Percentiles rank a stretch among this genome's conserved stretches.
Evolutionary conservation across 2,888 invertebrate species (phyloP).

Genomic region (Epinotia demarniana): DNA sequence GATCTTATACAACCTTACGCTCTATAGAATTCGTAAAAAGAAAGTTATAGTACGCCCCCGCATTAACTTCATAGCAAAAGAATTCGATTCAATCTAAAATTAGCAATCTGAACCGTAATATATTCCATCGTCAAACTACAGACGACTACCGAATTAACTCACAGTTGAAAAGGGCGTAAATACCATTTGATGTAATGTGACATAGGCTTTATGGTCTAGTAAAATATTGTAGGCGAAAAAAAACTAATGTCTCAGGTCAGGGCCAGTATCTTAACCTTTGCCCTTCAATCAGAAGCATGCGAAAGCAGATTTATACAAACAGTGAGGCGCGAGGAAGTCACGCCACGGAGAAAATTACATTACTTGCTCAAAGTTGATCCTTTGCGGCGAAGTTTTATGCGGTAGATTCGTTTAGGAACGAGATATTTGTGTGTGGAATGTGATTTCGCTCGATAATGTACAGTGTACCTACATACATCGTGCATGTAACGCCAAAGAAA

Average conservation of each 20-base stretch:
- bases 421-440: not conserved
- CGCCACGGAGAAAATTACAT: slow-evolving; percentile 26
- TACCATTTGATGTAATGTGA: not conserved
- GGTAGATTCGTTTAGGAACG: not conserved
- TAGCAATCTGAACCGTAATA: not conserved
- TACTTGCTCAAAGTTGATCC: not conserved
- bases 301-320: slow-evolving; percentile 20
- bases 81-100: slow-evolving; percentile 1
- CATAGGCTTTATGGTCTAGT: not conserved
- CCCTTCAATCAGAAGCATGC: slow-evolving; percentile 9
- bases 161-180: not conserved
- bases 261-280: slow-evolving; percentile 29
- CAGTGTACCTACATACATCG: no score
- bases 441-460: not conserved
- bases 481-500: no score
- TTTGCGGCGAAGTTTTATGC: not conserved
- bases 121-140: not conserved
- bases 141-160: slow-evolving; percentile 6
- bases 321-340: slow-evolving; percentile 6
- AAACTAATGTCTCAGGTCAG: slow-evolving; percentile 18
- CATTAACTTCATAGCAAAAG: not conserved
- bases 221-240: not conserved
- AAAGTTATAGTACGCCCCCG: not conserved
- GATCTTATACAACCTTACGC: no score
- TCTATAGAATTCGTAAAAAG: not conserved